Percentiles rank a stretch among this genome's conserved stretches.
These are phyloP conservation scores for Phyllotreta cruciferae DNA, from an alignment of 2,888 invertebrate genomes.

Conservation along the genomic window DNA sequence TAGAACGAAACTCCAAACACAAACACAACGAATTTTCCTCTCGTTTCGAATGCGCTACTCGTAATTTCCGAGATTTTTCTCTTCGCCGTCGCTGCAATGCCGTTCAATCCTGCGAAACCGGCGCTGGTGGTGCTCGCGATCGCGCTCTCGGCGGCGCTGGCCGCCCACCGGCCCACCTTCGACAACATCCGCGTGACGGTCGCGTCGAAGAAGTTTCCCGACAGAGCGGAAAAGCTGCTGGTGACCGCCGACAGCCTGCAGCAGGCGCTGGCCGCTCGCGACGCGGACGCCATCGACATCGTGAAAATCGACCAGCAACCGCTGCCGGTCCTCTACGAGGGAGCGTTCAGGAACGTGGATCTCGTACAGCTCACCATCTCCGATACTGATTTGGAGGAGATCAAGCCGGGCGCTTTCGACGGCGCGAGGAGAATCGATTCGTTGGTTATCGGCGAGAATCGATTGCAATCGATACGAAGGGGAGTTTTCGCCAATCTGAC, in stretches of 20 bases:
- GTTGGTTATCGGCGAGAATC: slow-evolving; percentile 15
- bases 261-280: slow-evolving; percentile 11
- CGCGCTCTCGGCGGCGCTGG: too few relatives aligned
- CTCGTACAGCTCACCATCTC: slow-evolving; percentile 16
- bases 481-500: slow-evolving; percentile 23
- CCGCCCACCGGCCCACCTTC: not conserved
- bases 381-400: slow-evolving; percentile 19
- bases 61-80: too few relatives aligned
- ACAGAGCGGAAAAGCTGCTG: slow-evolving; percentile 7
- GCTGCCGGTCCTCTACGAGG: slow-evolving; percentile 16
- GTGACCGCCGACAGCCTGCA: slow-evolving; percentile 22
- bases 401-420: slow-evolving; percentile 24
- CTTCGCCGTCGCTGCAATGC: too few relatives aligned
- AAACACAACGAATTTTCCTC: too few relatives aligned
- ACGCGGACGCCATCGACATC: slow-evolving; percentile 18
- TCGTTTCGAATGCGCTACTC: too few relatives aligned
- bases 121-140: too few relatives aligned
- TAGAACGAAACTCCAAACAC: too few relatives aligned
- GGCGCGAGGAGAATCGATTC: slow-evolving; percentile 18
- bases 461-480: slow-evolving; percentile 13
- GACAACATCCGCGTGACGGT: slow-evolving; percentile 8
- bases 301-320: slow-evolving; percentile 27
- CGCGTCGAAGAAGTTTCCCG: slow-evolving; percentile 16
- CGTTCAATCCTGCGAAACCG: too few relatives aligned
- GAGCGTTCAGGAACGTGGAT: slow-evolving; percentile 17